Evolutionary conservation across 2,113 vertebrate species (phyloP), one percentile per base, ranked within the genome.

Genomic region (Charina bottae): DNA sequence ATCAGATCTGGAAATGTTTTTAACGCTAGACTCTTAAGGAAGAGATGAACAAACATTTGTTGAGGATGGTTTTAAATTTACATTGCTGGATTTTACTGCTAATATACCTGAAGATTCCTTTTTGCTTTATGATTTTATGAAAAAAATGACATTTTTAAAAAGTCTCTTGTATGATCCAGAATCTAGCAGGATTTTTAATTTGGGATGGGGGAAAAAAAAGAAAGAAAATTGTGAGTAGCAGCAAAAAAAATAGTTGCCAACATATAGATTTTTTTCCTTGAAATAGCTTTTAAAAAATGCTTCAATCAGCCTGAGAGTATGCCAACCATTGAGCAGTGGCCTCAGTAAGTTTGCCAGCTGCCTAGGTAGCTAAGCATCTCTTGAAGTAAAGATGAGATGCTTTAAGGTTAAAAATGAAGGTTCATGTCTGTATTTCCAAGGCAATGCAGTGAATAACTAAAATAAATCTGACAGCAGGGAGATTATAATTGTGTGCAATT

Each of bases 391-490:
- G 55, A 89, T 88, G 90, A 8, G 56, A 62, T 90, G 90, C 42
- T 96, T 92, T 94, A 92, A 93, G 90, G 92, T 90, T 97, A 97
- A 96, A 96, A 97, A 97, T 95, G 94, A 95, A 96, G 95, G 78
- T 92, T 95, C 95, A 90, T 93, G 93, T 83, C 78, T 96, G 89
- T 88, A 89, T 83, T 93, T 97, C 90, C 89, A 92, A 93, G 90
- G 92, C 89, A 85, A 83, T 90, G 91, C 90, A 95, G 92, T 96
- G 94, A 95, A 97, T 97, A 96, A 93, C 90, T 93, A 95, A 97
- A 96, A 96, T 92, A 91, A 93, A 93, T 93, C 95, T 96, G 95
- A 94, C 95, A 94, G 93, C 17, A 91, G 93, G 93, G 90, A 93
- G 90, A 96, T 94, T 87, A 94, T 91, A 96, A 94, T 92, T 90